Evolutionary conservation across 2,797 vertebrate species (phyloP), one percentile per base, ranked within the genome.

Genomic region (Rallus crepitans): DNA sequence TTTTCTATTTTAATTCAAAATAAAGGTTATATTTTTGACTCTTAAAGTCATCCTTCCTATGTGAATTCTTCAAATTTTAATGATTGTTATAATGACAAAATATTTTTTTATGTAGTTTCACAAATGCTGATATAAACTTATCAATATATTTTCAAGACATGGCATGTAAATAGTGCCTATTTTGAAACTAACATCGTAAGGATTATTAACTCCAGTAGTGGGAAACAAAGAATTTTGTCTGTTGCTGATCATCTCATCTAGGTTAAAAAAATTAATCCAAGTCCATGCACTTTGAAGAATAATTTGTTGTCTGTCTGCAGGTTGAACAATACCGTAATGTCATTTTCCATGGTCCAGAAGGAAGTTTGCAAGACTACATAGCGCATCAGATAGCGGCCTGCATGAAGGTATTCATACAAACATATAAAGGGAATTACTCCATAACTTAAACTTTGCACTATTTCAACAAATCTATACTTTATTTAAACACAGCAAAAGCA

Each of bases 341-440:
- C 65, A 99, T 99, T 97, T 99, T 99, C 86, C 99, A 99, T 13
- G 99, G 99, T 86, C 98, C 99, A 55, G 99, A 99, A 97, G 99
- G 99, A 97, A 99, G 99, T 97, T 98, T 99, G 91, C 99, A 99
- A 97, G 99, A 99, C 92, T 98, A 99, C 92, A 97, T 99, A 77
- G 99, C 98, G 10, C 89, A 97, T 88, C 98, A 99, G 97, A 98
- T 99, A 52, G 98, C 99, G 2, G 96, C 97, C 96, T 99, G 98
- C 97, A 98, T 99, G 93, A 99, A 99, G 99, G 99, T 99, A 98
- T 61, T n/a, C 24, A 50, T 61, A 61, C 45, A 86, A 79, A 48
- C 15, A 27, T 40, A 30, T 7, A 9, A 39, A 76, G 33, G 47
- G 71, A 82, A 76, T 91, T 70, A 56, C 27, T 96, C 70, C 33